Percentiles rank a stretch among this genome's conserved stretches.
These are phyloP conservation scores for Neomicropteryx cornuta DNA, from an alignment of 1,140 invertebrate genomes.

Conservation along the genomic window DNA sequence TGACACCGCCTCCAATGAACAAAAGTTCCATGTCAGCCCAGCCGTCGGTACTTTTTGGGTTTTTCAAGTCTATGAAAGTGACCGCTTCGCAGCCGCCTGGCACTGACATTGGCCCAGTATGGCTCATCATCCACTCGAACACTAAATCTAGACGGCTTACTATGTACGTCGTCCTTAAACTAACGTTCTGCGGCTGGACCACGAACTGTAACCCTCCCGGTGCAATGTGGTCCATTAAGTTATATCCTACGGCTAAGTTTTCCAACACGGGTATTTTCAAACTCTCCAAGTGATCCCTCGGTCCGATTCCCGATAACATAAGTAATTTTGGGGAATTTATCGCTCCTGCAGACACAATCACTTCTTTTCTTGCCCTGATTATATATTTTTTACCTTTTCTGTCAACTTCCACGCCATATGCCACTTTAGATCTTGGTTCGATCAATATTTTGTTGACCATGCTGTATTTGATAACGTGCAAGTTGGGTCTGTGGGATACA, in stretches of 20 bases:
- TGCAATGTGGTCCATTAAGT: constrained; percentile 59
- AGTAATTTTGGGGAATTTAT: constrained; percentile 61
- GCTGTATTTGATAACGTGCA: constrained; percentile 45
- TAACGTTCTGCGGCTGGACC: constrained; percentile 37
- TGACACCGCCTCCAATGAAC: constrained; percentile 38
- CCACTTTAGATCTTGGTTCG: constrained; percentile 42
- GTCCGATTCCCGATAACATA: constrained; percentile 69
- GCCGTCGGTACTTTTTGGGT: constrained; percentile 41
- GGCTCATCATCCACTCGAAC: constrained; percentile 21
- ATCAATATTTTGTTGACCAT: constrained; percentile 58
- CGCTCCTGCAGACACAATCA: constrained; percentile 58
- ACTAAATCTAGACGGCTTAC: constrained; percentile 17
- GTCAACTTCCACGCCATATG: constrained; percentile 48
- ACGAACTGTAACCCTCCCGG: constrained; percentile 51
- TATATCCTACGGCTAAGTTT: constrained; percentile 57
- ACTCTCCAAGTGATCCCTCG: constrained; percentile 45
- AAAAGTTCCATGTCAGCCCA: constrained; percentile 62
- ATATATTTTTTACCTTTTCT: constrained; percentile 31
- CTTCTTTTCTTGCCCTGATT: constrained; percentile 49
- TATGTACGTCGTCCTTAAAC: constrained; percentile 27
- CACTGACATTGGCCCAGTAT: constrained; percentile 53
- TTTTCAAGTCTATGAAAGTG: constrained; percentile 56
- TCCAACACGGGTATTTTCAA: constrained; percentile 41
- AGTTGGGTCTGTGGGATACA: constrained; percentile 39
- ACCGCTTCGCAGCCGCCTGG: constrained; percentile 66